A percentile compares a stretch with the other conserved stretches of the same genome.
Conservation (phyloP, 1,140 invertebrate genomes). For the Samia ricini region DNA sequence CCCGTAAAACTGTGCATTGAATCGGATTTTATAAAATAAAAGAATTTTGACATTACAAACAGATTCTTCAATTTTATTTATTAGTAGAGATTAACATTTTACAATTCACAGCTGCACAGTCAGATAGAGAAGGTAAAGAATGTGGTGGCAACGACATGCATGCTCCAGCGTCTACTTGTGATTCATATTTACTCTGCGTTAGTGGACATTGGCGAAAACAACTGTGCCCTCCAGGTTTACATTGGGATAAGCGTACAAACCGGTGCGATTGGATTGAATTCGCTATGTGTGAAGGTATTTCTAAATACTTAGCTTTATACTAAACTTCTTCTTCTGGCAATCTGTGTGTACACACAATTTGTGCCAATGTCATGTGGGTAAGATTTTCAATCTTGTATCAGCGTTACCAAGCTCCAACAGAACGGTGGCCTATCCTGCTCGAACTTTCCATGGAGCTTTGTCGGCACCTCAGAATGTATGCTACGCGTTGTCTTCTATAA, state of each 20-base stretch:
- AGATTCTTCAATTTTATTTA: background rate
- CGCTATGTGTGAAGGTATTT: constrained; percentile 81
- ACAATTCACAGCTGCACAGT: background rate
- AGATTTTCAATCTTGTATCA: no score
- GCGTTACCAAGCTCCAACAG: no score
- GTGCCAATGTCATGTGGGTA: no score
- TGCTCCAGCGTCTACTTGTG: constrained; percentile 83
- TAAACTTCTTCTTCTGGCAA: no score
- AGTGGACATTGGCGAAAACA: constrained; percentile 82
- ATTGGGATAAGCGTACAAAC: constrained; percentile 84
- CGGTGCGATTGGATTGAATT: constrained; percentile 88
- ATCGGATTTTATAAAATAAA: no score
- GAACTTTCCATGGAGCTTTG: no score
- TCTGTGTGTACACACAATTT: no score
- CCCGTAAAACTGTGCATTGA: no score
- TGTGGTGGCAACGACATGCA: constrained; percentile 82
- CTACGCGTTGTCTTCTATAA: no score
- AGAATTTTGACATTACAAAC: no score
- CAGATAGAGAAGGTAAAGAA: constrained; percentile 42
- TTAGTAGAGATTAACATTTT: background rate
- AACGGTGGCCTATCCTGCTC: no score
- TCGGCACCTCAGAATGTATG: no score
- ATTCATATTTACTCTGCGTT: constrained; percentile 86
- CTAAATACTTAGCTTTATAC: constrained; percentile 1
- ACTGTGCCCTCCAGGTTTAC: constrained; percentile 86